Evolutionary conservation across 2,888 invertebrate genomes (phyloP).

Genomic region (Drosophila testacea): DNA sequence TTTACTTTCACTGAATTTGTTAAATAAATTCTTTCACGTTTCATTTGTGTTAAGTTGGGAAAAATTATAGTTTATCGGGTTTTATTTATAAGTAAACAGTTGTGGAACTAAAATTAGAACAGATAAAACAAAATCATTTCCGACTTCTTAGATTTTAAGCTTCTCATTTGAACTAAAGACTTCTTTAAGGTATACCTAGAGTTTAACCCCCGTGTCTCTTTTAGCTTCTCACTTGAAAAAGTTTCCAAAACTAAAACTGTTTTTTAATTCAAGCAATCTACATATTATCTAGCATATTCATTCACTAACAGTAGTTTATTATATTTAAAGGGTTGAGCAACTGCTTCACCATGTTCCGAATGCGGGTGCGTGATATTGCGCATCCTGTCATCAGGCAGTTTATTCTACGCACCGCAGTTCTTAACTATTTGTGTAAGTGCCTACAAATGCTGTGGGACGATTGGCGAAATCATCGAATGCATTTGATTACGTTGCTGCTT

Average conservation of each 20-base stretch:
- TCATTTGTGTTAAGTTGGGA: too few relatives aligned
- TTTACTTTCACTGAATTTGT: too few relatives aligned
- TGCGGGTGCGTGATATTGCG: constrained; percentile 40
- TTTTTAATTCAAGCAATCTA: neutral
- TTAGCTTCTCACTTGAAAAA: neutral
- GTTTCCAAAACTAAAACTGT: neutral
- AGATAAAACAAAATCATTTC: too few relatives aligned
- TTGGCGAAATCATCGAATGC: constrained; percentile 55
- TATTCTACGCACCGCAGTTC: constrained; percentile 59
- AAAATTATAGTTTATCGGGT: too few relatives aligned
- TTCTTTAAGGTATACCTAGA: too few relatives aligned
- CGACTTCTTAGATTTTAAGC: too few relatives aligned
- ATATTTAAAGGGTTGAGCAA: constrained; percentile 19
- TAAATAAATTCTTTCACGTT: too few relatives aligned
- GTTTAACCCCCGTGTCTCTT: too few relatives aligned
- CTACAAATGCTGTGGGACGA: constrained; percentile 61
- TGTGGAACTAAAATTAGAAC: too few relatives aligned
- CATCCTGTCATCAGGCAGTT: constrained; percentile 73
- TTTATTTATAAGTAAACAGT: too few relatives aligned
- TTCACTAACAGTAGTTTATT: too few relatives aligned
- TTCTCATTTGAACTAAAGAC: neutral
- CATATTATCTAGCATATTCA: too few relatives aligned
- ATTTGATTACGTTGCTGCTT: constrained; percentile 29
- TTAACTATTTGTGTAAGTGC: constrained; percentile 59
- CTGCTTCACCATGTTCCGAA: constrained; percentile 47